Percentiles rank a stretch among this genome's conserved stretches.
Conservation (phyloP, 2,888 invertebrate genomes). For the Erynnis tages region DNA sequence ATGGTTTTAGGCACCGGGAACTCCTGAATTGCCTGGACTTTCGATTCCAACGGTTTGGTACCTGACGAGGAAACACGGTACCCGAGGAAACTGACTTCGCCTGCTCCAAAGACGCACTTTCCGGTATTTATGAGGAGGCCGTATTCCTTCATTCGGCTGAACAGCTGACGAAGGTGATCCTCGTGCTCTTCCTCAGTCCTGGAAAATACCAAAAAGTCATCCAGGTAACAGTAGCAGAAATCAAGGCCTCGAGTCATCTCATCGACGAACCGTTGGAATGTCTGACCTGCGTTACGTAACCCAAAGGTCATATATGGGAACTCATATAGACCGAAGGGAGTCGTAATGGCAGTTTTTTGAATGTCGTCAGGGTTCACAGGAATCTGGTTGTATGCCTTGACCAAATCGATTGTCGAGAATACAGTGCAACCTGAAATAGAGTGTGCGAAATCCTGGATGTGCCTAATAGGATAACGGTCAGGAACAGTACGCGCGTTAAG, state of each 20-base stretch:
- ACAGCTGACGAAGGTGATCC: not conserved
- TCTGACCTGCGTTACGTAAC: too few species aligned
- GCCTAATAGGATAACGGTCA: too few species aligned
- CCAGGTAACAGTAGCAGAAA: not conserved
- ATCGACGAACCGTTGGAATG: not conserved
- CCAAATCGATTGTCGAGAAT: constrained; percentile 23
- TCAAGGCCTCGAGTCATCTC: not conserved
- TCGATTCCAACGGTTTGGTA: not conserved
- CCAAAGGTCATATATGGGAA: too few species aligned
- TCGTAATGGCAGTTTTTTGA: constrained; percentile 42
- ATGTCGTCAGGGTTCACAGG: too few species aligned
- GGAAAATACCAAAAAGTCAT: too few species aligned
- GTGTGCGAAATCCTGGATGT: constrained; percentile 28
- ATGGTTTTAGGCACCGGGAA: constrained; percentile 18
- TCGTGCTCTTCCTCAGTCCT: not conserved
- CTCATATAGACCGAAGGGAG: too few species aligned
- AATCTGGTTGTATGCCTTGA: too few species aligned
- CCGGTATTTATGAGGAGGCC: not conserved
- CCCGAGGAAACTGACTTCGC: not conserved
- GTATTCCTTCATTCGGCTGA: not conserved
- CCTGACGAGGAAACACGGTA: not conserved
- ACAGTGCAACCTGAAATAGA: constrained; percentile 17
- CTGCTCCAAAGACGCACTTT: constrained; percentile 1
- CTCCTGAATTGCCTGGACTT: not conserved
- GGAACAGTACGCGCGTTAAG: constrained; percentile 24